Conservation (phyloP, 1,140 invertebrate genomes). For the Aphaenogaster ashmeadi region DNA sequence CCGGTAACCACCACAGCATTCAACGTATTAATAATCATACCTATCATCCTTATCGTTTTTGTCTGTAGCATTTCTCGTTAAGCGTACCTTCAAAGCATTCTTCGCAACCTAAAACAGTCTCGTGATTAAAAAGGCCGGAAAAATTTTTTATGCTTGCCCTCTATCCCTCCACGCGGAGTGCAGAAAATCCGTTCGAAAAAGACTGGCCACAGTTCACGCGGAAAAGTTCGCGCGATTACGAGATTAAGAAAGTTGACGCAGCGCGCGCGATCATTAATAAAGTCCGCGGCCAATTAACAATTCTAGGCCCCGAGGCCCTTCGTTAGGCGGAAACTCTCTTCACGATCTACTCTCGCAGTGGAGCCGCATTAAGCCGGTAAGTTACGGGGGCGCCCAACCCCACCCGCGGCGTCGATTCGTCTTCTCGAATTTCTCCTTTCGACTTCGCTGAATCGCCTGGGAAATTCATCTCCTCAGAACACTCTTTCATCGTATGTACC, state of each 20-base stretch:
- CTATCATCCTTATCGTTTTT: not conserved
- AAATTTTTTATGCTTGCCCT: slow-evolving; percentile 2
- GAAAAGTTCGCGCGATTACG: slow-evolving; percentile 54
- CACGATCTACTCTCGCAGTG: slow-evolving; percentile 11
- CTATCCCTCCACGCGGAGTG: not conserved
- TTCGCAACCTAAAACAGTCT: not conserved
- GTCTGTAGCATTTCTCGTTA: not conserved
- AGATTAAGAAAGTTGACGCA: slow-evolving; percentile 51
- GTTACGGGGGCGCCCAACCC: slow-evolving; percentile 49
- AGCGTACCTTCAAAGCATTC: not conserved
- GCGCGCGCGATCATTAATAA: slow-evolving; percentile 63
- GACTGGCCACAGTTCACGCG: not conserved
- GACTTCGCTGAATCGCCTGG: slow-evolving; percentile 58
- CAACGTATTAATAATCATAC: not conserved
- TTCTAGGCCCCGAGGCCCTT: slow-evolving; percentile 33
- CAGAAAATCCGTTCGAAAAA: not conserved
- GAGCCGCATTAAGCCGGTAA: slow-evolving; percentile 61
- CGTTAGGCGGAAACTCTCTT: slow-evolving; percentile 52
- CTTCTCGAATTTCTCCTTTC: slow-evolving; percentile 63
- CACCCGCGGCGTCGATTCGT: slow-evolving; percentile 55
- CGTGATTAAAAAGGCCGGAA: not conserved
- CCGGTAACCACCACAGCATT: too few species aligned
- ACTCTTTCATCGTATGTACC: slow-evolving; percentile 31
- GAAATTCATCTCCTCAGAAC: slow-evolving; percentile 53
- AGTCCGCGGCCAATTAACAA: slow-evolving; percentile 68